Conservation (phyloP, 2,797 vertebrate species). For the Podarcis siculus region DNA sequence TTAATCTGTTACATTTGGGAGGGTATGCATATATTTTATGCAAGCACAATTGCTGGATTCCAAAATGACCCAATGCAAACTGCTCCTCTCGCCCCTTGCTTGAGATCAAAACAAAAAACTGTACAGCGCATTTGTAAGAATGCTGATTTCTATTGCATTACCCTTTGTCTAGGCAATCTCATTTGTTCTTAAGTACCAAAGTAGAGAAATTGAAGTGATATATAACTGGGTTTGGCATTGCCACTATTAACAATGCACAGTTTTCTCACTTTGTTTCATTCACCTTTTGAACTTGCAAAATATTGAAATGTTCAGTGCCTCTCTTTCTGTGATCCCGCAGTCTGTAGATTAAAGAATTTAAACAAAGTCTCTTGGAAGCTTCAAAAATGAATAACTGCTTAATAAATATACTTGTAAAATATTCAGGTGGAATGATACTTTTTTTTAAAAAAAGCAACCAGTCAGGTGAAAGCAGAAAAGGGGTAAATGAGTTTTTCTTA, state of each 20-base stretch:
- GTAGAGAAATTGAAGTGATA: slow-evolving; percentile 11
- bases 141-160: not conserved
- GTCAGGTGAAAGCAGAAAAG: not conserved
- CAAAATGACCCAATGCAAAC: not conserved
- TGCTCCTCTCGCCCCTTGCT: not conserved
- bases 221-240: slow-evolving; percentile 2
- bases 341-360: slow-evolving; percentile 2
- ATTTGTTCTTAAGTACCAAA: slow-evolving; percentile 4
- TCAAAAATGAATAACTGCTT: slow-evolving; percentile 28
- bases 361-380: not conserved
- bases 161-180: not conserved
- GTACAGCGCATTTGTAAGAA: not conserved
- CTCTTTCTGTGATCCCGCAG: not conserved
- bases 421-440: slow-evolving; percentile 18
- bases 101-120: not conserved
- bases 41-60: not conserved
- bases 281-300: slow-evolving; percentile 16
- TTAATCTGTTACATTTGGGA: not conserved
- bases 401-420: slow-evolving; percentile 47
- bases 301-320: slow-evolving; percentile 11
- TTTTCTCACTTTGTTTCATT: not conserved
- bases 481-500: slow-evolving; percentile 8
- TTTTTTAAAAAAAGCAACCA: not conserved
- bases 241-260: not conserved
- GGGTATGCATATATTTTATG: not conserved